A percentile compares a stretch with the other conserved stretches of the same genome.
These are phyloP conservation scores for Pelobates cultripes DNA, from an alignment of 2,797 vertebrate species.

Conservation along the genomic window DNA sequence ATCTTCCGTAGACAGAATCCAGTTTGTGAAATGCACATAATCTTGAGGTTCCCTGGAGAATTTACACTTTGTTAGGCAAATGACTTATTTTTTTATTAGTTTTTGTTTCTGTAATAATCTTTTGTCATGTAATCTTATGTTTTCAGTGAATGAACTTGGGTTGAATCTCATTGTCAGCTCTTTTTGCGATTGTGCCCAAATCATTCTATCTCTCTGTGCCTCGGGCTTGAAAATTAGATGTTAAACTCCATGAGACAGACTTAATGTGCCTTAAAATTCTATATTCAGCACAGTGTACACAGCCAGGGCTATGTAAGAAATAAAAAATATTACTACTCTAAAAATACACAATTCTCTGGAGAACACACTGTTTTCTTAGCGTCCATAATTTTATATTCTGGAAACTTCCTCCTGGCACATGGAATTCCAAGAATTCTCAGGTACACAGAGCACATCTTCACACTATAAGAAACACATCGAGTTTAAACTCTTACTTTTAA, in stretches of 20 bases:
- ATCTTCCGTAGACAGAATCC: neutral
- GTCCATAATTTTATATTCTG: neutral
- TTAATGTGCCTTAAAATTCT: constrained; percentile 2
- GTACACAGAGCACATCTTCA: neutral
- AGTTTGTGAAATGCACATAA: neutral
- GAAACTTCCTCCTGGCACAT: neutral
- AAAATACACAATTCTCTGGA: neutral
- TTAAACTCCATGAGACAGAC: neutral
- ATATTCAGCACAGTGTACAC: neutral
- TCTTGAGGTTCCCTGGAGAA: neutral
- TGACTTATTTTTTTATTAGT: neutral
- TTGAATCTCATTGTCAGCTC: constrained; percentile 1
- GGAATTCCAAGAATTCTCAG: neutral
- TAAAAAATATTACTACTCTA: neutral
- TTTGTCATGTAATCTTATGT: neutral
- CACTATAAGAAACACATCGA: neutral
- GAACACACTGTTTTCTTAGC: neutral
- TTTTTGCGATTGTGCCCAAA: neutral
- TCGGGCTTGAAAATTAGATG: neutral
- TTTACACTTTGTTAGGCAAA: neutral
- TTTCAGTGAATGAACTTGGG: neutral
- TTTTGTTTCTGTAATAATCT: neutral
- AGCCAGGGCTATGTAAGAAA: neutral
- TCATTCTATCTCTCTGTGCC: neutral
- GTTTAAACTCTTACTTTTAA: neutral